phyloP scores from a whole-genome alignment of 2,888 invertebrate species.

The Drosophila siamana region DNA sequence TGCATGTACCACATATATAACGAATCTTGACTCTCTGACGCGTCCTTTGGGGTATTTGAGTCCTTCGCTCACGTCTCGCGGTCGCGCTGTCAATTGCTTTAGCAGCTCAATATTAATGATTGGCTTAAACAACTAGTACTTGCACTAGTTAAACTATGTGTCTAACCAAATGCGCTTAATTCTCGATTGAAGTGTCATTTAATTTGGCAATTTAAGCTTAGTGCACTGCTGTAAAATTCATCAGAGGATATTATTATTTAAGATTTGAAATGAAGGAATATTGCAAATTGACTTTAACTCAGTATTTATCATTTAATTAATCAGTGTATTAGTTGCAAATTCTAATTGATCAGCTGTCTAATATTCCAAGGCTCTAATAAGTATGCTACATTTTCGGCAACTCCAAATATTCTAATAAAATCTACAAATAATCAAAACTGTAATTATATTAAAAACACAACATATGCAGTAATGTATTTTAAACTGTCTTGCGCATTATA shows the following conservation, averaged over 20 bases:
- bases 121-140: constrained; percentile 21
- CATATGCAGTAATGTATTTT: too few relatives aligned
- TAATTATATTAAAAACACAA: too few relatives aligned
- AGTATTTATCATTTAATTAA: too few relatives aligned
- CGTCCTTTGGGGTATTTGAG: constrained; percentile 61
- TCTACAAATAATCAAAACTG: too few relatives aligned
- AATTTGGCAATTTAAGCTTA: neutral
- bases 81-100: constrained; percentile 65
- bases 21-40: constrained; percentile 55
- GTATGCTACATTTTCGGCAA: neutral
- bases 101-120: constrained; percentile 41
- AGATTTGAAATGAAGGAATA: too few relatives aligned
- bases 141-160: constrained; percentile 4
- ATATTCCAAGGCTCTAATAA: too few relatives aligned
- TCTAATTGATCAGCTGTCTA: too few relatives aligned
- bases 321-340: too few relatives aligned
- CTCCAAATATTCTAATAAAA: neutral
- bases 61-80: constrained; percentile 64
- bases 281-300: too few relatives aligned
- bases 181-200: neutral
- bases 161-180: constrained; percentile 9
- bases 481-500: neutral
- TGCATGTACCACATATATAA: constrained; percentile 19
- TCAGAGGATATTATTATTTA: neutral
- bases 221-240: neutral